phyloP scores from a whole-genome alignment of 1,140 invertebrate species.

The Argopecten irradians region DNA sequence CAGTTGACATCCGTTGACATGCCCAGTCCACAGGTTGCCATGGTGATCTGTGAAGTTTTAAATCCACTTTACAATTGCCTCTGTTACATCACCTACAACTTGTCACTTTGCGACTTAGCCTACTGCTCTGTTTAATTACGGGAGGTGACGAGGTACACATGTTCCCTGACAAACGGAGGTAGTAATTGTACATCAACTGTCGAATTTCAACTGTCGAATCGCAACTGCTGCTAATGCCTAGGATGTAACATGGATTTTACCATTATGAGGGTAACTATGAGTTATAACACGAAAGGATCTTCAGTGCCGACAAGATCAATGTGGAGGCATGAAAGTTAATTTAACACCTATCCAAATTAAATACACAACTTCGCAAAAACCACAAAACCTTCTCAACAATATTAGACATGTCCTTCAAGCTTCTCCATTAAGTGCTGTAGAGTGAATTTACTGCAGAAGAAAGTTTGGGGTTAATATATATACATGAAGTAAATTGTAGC shows the following conservation, averaged over 20 bases:
- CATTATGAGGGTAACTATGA: background rate
- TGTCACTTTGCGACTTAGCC: background rate
- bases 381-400: background rate
- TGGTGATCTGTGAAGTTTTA: too few species aligned
- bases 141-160: background rate
- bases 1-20: too few species aligned
- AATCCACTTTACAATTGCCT: too few species aligned
- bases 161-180: background rate
- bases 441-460: too few species aligned
- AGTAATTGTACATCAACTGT: background rate
- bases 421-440: too few species aligned
- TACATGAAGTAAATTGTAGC: background rate
- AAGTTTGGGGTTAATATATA: background rate
- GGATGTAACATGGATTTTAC: background rate
- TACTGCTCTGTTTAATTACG: background rate
- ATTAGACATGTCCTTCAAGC: background rate
- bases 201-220: background rate
- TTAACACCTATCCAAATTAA: background rate
- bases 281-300: background rate
- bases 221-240: background rate
- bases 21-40: too few species aligned
- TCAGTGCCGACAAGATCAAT: background rate
- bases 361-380: background rate
- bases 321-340: background rate
- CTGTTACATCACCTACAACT: too few species aligned